Evolutionary conservation across 1,140 invertebrate genomes (phyloP), one percentile per base, ranked within the genome.

Genomic region (Marisa cornuarietis): DNA sequence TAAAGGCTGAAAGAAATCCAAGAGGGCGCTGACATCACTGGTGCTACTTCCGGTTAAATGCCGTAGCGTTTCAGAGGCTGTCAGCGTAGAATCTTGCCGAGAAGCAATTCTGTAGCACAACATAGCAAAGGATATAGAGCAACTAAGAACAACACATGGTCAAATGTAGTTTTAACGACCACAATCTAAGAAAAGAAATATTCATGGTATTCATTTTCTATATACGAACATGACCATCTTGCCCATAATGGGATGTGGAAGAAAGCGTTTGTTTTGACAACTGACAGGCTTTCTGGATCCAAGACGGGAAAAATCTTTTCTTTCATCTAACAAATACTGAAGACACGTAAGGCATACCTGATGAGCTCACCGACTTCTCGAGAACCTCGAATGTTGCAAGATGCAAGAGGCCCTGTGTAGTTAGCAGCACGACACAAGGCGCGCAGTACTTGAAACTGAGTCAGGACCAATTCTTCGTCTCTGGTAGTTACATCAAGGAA

Each of bases 371-470:
- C 96, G 76, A 96, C 96, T 75, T 93, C 93, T 4, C 92, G 93
- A 76, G 94, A 96, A 83, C 94, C 92, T 87, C 95, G 96, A 83
- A 98, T 95, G 90, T 98, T 96, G 91, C 97, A 99, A 87, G 95
- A 95, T 90, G 98, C 95, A 18, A 98, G 90, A 0, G 95, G 95
- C 79, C 93, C 94, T 0, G 87, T 90, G 88, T 97, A 95, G 7
- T 94, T 94, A 0, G 96, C 94, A 0, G 94, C 94, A 63, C 93
- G 92, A 87, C 97, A 98, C 76, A 98, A 89, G 4, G 95, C 92
- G 65, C 96, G 92, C 89, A 97, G 96, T 9, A 98, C 93, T 91
- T 98, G 96, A 92, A 98, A 98, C 90, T 98, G 96, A 8, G 98
- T 93, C 7, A 98, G 93, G 1, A 95, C 96, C 83, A 58, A 11